Evolutionary conservation across 2,888 invertebrate genomes (phyloP), one percentile per base, ranked within the genome.

Genomic region (Volucella bombylans): DNA sequence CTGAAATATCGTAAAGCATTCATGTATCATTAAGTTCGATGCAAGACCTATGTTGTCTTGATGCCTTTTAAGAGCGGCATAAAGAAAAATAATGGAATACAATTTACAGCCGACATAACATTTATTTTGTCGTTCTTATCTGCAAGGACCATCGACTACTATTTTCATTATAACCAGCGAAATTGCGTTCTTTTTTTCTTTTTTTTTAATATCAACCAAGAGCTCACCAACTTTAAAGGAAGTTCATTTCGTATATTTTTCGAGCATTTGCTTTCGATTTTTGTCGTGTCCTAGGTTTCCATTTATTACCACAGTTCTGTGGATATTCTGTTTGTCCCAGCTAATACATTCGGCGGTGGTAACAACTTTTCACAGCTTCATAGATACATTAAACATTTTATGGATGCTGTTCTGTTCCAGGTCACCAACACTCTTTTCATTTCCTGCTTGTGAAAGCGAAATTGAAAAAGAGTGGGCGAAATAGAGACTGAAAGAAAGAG

Each of bases 371-470:
- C 65, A 74, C 64, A 47, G 57, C 47, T 55, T 74, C 64, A 74
- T 52, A 76, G 67, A 31, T 45, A 47, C 62, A 64, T 64, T 64
- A 47, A 73, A 38, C 9, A 64, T 45, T 68, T 68, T 55, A 64
- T 41, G 12, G 31, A 76, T 65, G 15, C 47, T 31, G 4, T 14
- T 52, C 38, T 61, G 52, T 65, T 69, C 57, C 65, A 77, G 81
- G 81, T 77, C 71, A 77, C 45, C 52, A 59, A 65, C 59, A 77
- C 71, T 71, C 38, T 57, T 76, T 31, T 31, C 64, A 65, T 76
- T 81, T 69, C 64, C 65, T 69, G 39, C 15, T 31, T 47, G 31
- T 61, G 61, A 62, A n/a, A 2, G 11, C 15, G 23, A 45, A 67
- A 45, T 9, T 43, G 49, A 45, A 41, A n/a, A 61, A 41, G n/a